Percentiles rank a stretch among this genome's conserved stretches.
Evolutionary conservation across 1,140 invertebrate genomes (phyloP).

Genomic region (Popillia japonica): DNA sequence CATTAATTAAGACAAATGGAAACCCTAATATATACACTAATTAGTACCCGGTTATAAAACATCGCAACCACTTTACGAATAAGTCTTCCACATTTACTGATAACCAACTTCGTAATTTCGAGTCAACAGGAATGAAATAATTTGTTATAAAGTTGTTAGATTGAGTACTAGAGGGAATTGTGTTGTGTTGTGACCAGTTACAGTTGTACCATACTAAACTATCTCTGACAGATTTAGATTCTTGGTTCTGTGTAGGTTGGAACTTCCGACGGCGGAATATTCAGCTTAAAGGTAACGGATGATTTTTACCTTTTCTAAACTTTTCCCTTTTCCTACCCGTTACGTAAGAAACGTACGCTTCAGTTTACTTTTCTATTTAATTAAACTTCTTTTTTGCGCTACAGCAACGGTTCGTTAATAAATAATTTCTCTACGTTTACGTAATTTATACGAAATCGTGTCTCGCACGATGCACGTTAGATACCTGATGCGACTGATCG

Average conservation of each 20-base stretch:
- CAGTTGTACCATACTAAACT: background rate
- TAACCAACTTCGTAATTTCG: background rate
- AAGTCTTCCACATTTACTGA: background rate
- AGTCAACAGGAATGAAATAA: background rate
- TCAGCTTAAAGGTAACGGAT: background rate
- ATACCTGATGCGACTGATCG: background rate
- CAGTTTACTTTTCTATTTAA: background rate
- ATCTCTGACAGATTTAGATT: background rate
- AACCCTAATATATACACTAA: too few relatives aligned
- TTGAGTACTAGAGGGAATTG: background rate
- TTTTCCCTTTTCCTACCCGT: background rate
- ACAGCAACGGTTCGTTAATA: background rate
- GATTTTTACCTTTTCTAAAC: background rate
- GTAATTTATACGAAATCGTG: background rate
- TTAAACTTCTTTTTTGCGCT: background rate
- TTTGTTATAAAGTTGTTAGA: background rate
- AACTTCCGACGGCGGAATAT: background rate
- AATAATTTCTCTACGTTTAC: background rate
- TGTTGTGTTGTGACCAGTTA: background rate
- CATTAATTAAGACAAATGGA: too few relatives aligned
- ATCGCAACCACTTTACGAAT: background rate
- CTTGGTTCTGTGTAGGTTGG: background rate
- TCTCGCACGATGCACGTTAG: background rate
- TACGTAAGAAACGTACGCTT: background rate
- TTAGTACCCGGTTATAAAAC: too few relatives aligned